These are phyloP conservation scores for Orthosia gothica DNA, from an alignment of 2,888 invertebrate genomes.

Conservation along the genomic window DNA sequence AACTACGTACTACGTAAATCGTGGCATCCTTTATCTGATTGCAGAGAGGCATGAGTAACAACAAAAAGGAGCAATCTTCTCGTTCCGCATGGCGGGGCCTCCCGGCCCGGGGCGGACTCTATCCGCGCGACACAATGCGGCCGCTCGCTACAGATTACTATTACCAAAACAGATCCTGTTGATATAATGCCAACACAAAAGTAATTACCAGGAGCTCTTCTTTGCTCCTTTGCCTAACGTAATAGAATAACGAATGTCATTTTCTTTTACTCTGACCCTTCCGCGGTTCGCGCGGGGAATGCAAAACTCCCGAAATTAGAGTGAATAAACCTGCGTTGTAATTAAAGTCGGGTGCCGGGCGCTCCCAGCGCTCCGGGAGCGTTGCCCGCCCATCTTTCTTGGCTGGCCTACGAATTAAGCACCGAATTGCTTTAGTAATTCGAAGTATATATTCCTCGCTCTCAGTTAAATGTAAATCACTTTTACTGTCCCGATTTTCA, in stretches of 20 bases:
- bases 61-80: slow-evolving; percentile 76
- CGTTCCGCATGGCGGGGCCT: slow-evolving; percentile 71
- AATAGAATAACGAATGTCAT: slow-evolving; percentile 91
- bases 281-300: slow-evolving; percentile 90
- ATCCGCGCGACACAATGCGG: slow-evolving; percentile 66
- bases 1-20: slow-evolving; percentile 66
- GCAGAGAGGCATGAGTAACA: slow-evolving; percentile 73
- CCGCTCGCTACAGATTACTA: slow-evolving; percentile 68
- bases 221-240: slow-evolving; percentile 87
- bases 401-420: slow-evolving; percentile 90
- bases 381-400: slow-evolving; percentile 89
- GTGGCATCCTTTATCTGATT: slow-evolving; percentile 73
- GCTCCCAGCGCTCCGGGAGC: slow-evolving; percentile 71
- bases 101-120: slow-evolving; percentile 40
- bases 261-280: slow-evolving; percentile 91
- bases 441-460: slow-evolving; percentile 90
- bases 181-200: slow-evolving; percentile 79
- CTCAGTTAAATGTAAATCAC: slow-evolving; percentile 90
- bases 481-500: slow-evolving; percentile 89
- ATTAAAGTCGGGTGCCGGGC: slow-evolving; percentile 87
- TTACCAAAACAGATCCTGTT: slow-evolving; percentile 75
- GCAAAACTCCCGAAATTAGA: slow-evolving; percentile 91
- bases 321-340: slow-evolving; percentile 90
- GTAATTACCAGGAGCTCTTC: slow-evolving; percentile 87
- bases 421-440: slow-evolving; percentile 91